Conservation (phyloP, 2,113 vertebrate species). For the Amblyornis subalaris region DNA sequence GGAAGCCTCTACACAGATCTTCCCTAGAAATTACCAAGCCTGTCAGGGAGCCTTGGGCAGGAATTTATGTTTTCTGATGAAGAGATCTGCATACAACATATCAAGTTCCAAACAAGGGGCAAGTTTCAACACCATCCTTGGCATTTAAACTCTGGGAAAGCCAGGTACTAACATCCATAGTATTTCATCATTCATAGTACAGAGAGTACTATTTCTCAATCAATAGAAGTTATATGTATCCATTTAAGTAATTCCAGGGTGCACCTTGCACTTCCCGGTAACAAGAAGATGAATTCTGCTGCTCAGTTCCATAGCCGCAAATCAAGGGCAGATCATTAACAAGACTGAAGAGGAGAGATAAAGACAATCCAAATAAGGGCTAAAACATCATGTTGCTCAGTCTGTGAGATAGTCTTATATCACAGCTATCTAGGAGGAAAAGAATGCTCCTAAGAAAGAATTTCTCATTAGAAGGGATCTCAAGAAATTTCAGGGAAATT, state of each 20-base stretch:
- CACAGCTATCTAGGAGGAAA: not conserved
- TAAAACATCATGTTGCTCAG: not conserved
- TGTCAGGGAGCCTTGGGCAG: not conserved
- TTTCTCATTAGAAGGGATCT: not conserved
- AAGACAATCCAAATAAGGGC: not conserved
- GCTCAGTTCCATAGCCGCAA: not conserved
- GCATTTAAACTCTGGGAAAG: not conserved
- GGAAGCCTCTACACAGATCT: not conserved
- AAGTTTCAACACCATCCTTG: not conserved
- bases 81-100: not conserved
- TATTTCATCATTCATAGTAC: not conserved
- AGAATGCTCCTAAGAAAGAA: not conserved
- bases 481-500: not conserved
- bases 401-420: not conserved
- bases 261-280: rapidly evolving
- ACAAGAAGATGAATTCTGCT: not conserved
- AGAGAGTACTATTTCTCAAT: not conserved
- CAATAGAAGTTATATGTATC: not conserved
- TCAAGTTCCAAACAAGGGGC: not conserved
- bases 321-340: not conserved
- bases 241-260: not conserved
- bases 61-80: not conserved
- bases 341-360: not conserved
- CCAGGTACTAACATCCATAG: not conserved
- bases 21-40: not conserved